These are phyloP conservation scores for Florisuga fusca DNA, from an alignment of 2,797 vertebrate species.

Conservation along the genomic window DNA sequence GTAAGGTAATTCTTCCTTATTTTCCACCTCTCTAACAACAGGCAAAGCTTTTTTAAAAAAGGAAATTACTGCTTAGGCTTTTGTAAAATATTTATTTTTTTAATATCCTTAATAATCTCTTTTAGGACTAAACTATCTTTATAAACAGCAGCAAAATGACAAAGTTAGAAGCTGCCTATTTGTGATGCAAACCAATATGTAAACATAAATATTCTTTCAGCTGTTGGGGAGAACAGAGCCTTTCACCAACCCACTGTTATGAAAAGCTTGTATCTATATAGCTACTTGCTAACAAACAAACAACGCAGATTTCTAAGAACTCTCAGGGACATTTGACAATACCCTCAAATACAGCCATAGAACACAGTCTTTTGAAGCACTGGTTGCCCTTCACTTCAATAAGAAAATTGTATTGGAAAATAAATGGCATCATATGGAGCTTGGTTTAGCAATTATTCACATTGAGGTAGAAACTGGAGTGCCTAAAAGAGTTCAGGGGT, in stretches of 20 bases:
- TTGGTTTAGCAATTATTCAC: slow-evolving; percentile 9
- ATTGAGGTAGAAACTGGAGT: neutral
- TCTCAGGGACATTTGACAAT: neutral
- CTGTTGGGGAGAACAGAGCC: neutral
- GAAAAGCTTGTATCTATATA: neutral
- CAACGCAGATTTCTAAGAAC: neutral
- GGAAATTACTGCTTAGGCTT: neutral
- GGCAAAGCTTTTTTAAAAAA: neutral
- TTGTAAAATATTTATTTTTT: neutral
- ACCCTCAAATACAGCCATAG: neutral
- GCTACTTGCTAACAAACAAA: neutral
- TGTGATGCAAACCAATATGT: neutral
- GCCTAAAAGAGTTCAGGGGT: neutral
- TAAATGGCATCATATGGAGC: neutral
- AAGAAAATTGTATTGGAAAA: neutral
- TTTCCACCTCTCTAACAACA: neutral
- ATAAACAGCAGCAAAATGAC: neutral
- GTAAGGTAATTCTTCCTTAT: neutral
- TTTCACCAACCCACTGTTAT: neutral
- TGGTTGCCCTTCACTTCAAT: neutral
- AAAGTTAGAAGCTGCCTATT: neutral
- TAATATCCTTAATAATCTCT: neutral
- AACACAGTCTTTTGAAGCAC: neutral
- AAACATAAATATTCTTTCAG: neutral
- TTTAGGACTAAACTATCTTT: neutral